Evolutionary conservation across 2,888 invertebrate genomes (phyloP), one percentile per base, ranked within the genome.

Genomic region (Caenorhabditis sp.): DNA sequence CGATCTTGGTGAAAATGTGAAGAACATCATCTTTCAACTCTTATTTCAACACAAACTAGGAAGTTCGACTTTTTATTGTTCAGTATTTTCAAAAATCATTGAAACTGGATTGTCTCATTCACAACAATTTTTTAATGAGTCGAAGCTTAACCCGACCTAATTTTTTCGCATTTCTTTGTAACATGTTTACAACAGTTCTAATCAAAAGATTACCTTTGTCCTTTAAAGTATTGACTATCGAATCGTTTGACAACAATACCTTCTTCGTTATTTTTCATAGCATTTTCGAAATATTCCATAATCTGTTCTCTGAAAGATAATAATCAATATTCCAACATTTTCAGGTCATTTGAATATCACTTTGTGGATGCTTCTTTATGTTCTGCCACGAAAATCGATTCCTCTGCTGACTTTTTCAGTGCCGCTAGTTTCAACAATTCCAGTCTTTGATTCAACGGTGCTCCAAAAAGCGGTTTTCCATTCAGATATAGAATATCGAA

Each of bases 161-260:
- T 43, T 12, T 14, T 43, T 43, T 43, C 17, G 12, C 12, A 12
- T 17, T 17, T 43, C 17, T 43, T 43, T 43, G 49, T 12, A 43
- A 43, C 12, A 43, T 14, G 17, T 14, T 14, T n/a, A n/a, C n/a
- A n/a, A n/a, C n/a, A n/a, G n/a, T n/a, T n/a, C n/a, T n/a, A n/a
- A n/a, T n/a, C n/a, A n/a, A n/a, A n/a, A n/a, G 5, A n/a, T n/a
- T 23, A 69, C 77, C 77, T 71, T 31, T 76, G 67, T 12, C 77
- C 80, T 38, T 72, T 74, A 12, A 65, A 52, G 60, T 82, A 82
- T 2, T 79, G 72, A 53, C 76, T 74, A 43, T 78, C 76, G 53
- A 58, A 66, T 14, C 80, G 70, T 74, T 86, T 86, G 26, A 87
- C 77, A 1, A 87, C 86, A 36, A 86, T 83, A 54, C 86, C 86